phyloP scores from a whole-genome alignment of 2,113 vertebrate species.

The Noctilio leporinus region DNA sequence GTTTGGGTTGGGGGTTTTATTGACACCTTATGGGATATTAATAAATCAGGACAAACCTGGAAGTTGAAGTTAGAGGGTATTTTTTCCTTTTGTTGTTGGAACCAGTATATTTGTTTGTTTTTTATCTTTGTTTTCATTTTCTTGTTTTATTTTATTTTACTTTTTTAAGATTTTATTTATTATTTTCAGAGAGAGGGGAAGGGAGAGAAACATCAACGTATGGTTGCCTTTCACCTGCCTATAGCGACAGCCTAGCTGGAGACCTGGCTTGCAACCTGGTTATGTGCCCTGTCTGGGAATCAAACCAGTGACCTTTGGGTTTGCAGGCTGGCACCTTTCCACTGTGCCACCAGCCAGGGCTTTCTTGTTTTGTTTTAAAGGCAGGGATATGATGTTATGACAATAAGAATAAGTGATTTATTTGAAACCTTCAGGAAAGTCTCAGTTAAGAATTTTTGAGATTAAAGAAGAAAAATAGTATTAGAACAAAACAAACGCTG shows the following conservation, averaged over 20 bases:
- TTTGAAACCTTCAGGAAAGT: background rate
- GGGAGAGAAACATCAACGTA: no score
- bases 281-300: no score
- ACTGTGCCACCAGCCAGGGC: no score
- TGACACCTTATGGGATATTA: background rate
- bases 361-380: constrained; percentile 19
- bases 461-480: constrained; percentile 17
- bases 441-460: background rate
- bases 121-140: background rate
- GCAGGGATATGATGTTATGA: background rate
- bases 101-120: background rate
- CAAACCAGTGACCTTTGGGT: no score
- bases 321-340: no score
- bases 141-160: no score
- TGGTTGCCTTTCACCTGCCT: no score
- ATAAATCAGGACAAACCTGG: background rate
- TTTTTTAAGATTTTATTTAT: no score
- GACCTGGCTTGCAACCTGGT: no score
- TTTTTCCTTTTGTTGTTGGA: background rate
- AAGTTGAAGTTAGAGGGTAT: background rate
- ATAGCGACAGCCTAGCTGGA: no score
- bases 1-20: background rate
- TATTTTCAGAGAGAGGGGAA: no score
- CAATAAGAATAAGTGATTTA: background rate
- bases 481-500: background rate